Base-by-base conservation (phyloP, 2,888 invertebrate genomes). In the Pristionchus exspectatus region DNA sequence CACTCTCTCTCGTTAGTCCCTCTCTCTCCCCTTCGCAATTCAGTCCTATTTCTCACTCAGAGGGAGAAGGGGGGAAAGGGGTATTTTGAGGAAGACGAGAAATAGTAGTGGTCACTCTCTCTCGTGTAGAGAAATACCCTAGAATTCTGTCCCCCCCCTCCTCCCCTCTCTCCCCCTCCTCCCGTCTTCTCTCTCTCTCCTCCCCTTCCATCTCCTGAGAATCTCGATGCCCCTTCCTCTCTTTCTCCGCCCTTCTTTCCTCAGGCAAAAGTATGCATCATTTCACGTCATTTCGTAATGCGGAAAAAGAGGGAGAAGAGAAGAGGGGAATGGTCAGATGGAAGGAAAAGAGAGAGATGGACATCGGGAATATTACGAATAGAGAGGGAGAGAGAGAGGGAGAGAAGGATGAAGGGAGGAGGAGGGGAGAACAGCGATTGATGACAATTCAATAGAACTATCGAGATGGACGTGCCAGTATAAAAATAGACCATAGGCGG, bases 251-350 rank as follows among this genome's bases (percentile, higher is more conserved):
- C 59, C 59, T 59, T 59, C 59, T 59, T 59, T 59, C 59, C 59
- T 59, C 59, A 59, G 59, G 59, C 59, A 59, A 59, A 59, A 59
- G 59, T 59, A 59, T 59, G 59, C 59, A 59, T 59, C 59, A 59
- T 59, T 59, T 59, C 59, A 59, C 59, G 59, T 59, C 59, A 59
- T 59, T 59, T 59, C 59, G 81, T 27, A 30, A 81, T 30, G 38
- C 27, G 16, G 81, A 81, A 81, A 38, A 81, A 81, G 69, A 69
- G 69, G 69, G 69, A 69, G 69, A 69, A 69, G 69, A 69, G 69
- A 69, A 69, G 69, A 59, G 69, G 30, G 66, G 30, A 27, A 69
- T 69, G 69, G 69, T 63, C 63, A 63, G 63, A 63, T 21, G n/a
- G 38, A n/a, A 63, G 63, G 27, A 27, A 38, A 77, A 27, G 27